Conservation (phyloP, 2,888 invertebrate genomes). For the Stenolophus ochropezus region DNA sequence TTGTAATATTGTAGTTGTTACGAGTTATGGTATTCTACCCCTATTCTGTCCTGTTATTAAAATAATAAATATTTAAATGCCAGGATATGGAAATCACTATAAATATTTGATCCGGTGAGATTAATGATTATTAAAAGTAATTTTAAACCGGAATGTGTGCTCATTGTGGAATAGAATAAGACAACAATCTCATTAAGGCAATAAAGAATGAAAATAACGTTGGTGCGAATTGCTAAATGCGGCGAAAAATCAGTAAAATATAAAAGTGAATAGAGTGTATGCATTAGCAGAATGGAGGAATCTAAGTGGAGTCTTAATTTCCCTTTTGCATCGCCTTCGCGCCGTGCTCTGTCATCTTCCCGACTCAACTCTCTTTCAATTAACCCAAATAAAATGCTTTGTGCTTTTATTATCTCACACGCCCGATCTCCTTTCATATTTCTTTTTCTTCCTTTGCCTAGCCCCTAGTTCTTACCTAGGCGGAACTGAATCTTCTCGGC, state of each 20-base stretch:
- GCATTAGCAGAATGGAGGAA: background rate
- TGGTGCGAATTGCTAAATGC: background rate
- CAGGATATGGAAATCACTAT: no score
- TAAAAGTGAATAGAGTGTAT: constrained; percentile 2
- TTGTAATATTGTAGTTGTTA: no score
- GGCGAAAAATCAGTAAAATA: constrained; percentile 24
- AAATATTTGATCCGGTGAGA: no score
- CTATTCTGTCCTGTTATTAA: no score
- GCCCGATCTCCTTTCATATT: constrained; percentile 15
- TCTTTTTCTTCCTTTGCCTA: constrained; percentile 20
- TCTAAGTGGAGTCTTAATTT: constrained; percentile 19
- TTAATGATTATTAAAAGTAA: no score
- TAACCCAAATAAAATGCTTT: constrained; percentile 47
- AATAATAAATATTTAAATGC: no score
- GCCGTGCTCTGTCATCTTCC: constrained; percentile 7
- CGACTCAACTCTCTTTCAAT: constrained; percentile 41
- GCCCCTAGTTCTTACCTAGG: background rate
- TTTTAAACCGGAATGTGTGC: no score
- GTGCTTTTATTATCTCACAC: constrained; percentile 42
- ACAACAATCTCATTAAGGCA: background rate
- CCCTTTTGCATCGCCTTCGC: constrained; percentile 20
- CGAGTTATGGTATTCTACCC: no score
- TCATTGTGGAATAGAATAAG: no score
- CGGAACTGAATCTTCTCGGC: background rate
- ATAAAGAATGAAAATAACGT: background rate